A percentile compares a stretch with the other conserved stretches of the same genome.
These are phyloP conservation scores for Holothuria glaberrima DNA, from an alignment of 35 echinoderm and acorn worm species.

Conservation along the genomic window DNA sequence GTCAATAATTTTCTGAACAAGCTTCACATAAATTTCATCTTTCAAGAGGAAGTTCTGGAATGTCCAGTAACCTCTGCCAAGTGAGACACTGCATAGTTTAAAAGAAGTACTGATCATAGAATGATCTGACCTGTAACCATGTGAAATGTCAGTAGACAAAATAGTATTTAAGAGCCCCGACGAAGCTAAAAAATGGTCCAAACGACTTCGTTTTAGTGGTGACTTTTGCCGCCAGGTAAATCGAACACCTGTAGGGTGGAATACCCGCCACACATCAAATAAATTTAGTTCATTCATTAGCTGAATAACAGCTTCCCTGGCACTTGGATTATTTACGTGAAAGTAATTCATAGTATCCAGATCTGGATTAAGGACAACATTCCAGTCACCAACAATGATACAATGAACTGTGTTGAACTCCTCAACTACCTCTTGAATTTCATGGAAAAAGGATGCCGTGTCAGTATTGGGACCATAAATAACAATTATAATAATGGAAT, in stretches of 20 bases:
- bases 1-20: not conserved
- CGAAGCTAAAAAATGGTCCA: not conserved
- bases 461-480: not conserved
- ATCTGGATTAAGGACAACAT: no score
- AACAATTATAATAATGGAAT: not conserved
- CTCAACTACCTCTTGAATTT: not conserved
- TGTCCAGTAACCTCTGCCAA: conserved; percentile 17
- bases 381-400: not conserved
- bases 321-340: not conserved
- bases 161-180: not conserved
- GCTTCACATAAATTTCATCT: conserved; percentile 8
- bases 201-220: not conserved
- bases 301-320: not conserved
- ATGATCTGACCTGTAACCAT: conserved; percentile 15
- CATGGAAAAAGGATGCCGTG: not conserved
- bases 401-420: not conserved
- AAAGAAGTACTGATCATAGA: not conserved
- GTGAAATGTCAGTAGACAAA: not conserved
- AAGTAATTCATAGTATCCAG: not conserved
- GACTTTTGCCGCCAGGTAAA: not conserved
- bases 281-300: not conserved
- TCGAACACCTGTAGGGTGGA: no score
- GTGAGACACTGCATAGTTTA: not conserved
- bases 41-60: not conserved
- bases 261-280: not conserved